A percentile compares a stretch with the other conserved stretches of the same genome.
phyloP scores from a whole-genome alignment of 1,140 invertebrate species.

The Acromyrmex charruanus region DNA sequence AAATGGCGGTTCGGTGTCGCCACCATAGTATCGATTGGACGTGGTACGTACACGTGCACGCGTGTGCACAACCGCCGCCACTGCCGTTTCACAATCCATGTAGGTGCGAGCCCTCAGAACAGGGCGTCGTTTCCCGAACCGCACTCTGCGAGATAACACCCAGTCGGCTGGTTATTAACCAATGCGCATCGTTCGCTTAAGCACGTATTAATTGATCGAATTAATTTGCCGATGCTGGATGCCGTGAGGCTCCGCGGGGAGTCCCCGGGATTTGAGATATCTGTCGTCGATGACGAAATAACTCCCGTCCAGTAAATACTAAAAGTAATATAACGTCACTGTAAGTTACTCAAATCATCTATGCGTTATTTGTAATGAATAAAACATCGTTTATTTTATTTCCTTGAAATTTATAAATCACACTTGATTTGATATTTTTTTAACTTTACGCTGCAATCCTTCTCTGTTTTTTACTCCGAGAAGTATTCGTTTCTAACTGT shows the following conservation, averaged over 20 bases:
- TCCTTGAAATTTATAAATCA: too few species aligned
- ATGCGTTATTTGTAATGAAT: too few species aligned
- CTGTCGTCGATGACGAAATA: constrained; percentile 7
- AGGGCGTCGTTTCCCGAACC: constrained; percentile 64
- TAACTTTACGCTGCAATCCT: too few species aligned
- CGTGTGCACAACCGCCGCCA: constrained; percentile 20
- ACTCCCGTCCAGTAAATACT: too few species aligned
- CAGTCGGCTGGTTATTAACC: constrained; percentile 43
- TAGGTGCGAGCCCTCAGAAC: constrained; percentile 70
- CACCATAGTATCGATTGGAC: constrained; percentile 82
- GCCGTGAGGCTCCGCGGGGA: constrained; percentile 19
- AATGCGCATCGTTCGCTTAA: constrained; percentile 60
- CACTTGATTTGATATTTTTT: too few species aligned
- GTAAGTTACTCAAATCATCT: too few species aligned
- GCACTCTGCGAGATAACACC: constrained; percentile 57
- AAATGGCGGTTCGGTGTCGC: constrained; percentile 81
- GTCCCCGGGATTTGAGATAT: constrained; percentile 8
- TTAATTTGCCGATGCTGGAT: constrained; percentile 74
- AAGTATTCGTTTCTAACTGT: too few species aligned
- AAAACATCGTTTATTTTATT: too few species aligned
- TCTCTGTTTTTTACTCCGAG: too few species aligned
- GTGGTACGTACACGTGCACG: neutral
- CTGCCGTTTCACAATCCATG: constrained; percentile 19
- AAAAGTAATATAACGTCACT: too few species aligned
- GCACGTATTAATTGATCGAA: constrained; percentile 82